Conservation (phyloP, 1,140 invertebrate genomes). For the Colletes gigas region DNA sequence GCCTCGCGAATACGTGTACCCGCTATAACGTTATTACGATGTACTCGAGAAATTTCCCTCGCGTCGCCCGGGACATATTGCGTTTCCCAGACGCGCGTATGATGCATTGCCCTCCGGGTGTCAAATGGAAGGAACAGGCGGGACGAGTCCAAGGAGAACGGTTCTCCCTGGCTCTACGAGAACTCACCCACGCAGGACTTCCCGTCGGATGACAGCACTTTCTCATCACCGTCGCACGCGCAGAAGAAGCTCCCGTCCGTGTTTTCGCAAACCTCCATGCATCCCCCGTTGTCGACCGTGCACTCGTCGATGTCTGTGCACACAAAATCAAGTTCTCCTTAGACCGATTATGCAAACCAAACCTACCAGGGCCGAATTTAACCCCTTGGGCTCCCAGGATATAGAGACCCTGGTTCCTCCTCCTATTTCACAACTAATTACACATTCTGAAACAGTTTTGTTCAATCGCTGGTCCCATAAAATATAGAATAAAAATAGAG, state of each 20-base stretch:
- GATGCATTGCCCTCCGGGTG: conserved; percentile 22
- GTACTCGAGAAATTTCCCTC: conserved; percentile 20
- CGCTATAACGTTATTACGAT: conserved; percentile 35
- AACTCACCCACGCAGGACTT: conserved; percentile 76
- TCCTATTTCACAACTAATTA: no score
- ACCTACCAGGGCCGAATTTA: no score
- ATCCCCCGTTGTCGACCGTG: conserved; percentile 84
- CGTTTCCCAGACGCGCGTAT: conserved; percentile 27
- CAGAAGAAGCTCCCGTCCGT: conserved; percentile 84
- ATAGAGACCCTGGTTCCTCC: no score
- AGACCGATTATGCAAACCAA: no score
- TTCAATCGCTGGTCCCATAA: no score
- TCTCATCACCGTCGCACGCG: conserved; percentile 81
- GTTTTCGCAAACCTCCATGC: conserved; percentile 86
- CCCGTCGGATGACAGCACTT: conserved; percentile 73
- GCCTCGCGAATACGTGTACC: neutral
- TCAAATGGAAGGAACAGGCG: conserved; percentile 13
- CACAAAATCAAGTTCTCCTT: neutral
- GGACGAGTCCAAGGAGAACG: neutral
- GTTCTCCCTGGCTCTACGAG: neutral
- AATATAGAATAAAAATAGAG: no score
- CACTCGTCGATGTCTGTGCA: conserved; percentile 87
- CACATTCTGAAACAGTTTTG: no score
- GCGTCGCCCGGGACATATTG: conserved; percentile 28
- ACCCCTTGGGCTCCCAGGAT: no score